Evolutionary conservation across 1,140 invertebrate species (phyloP).

Genomic region (Grapholita molesta): DNA sequence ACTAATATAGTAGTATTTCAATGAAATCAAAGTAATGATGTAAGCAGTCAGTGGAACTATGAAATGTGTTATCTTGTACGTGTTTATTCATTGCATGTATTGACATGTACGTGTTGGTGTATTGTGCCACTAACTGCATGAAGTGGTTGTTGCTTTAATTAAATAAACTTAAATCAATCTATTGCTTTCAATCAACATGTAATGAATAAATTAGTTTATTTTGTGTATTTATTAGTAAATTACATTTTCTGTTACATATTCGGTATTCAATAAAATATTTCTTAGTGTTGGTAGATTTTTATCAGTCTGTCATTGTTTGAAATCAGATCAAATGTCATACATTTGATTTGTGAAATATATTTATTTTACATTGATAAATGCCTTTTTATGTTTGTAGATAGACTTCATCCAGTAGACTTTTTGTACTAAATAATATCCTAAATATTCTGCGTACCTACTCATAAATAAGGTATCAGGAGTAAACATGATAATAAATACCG

Average conservation of each 20-base stretch:
- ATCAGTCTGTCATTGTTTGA: constrained; percentile 66
- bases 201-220: constrained; percentile 45
- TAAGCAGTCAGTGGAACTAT: constrained; percentile 68
- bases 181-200: constrained; percentile 28
- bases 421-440: constrained; percentile 55
- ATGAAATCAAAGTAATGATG: constrained; percentile 25
- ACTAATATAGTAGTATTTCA: constrained; percentile 14
- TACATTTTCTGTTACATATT: constrained; percentile 71
- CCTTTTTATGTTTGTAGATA: constrained; percentile 77
- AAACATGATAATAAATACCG: constrained; percentile 43
- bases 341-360: constrained; percentile 77
- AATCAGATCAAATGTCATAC: constrained; percentile 76
- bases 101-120: neutral
- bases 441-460: constrained; percentile 40
- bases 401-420: constrained; percentile 63
- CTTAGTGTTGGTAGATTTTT: constrained; percentile 77
- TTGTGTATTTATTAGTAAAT: constrained; percentile 72
- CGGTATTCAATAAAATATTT: constrained; percentile 73
- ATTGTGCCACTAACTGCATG: neutral
- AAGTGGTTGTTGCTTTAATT: constrained; percentile 9
- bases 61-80: constrained; percentile 59
- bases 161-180: constrained; percentile 23
- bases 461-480: constrained; percentile 42
- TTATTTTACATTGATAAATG: constrained; percentile 75
- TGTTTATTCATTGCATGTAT: constrained; percentile 48